These are phyloP conservation scores for Oophaga sylvatica DNA, from an alignment of 2,797 vertebrate genomes.

Conservation along the genomic window DNA sequence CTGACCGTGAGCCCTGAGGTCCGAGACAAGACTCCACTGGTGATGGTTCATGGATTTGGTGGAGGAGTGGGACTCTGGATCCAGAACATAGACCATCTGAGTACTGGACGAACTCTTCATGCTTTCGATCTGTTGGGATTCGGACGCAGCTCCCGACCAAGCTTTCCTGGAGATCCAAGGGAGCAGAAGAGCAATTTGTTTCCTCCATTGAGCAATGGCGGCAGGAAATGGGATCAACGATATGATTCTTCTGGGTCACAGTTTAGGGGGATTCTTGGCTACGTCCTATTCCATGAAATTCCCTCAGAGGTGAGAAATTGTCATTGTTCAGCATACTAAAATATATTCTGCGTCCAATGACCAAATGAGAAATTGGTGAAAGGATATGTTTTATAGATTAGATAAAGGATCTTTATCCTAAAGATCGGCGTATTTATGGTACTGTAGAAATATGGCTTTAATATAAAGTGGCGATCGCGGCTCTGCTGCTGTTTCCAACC, in stretches of 20 bases:
- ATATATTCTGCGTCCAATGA: no score
- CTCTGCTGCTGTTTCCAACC: no score
- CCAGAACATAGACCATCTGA: slow-evolving; percentile 83
- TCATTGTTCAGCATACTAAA: background rate
- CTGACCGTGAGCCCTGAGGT: slow-evolving; percentile 77
- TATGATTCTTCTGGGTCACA: slow-evolving; percentile 87
- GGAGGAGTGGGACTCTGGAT: slow-evolving; percentile 91
- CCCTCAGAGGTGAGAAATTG: slow-evolving; percentile 78
- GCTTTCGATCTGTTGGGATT: slow-evolving; percentile 91
- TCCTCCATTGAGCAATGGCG: slow-evolving; percentile 80
- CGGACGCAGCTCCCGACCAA: slow-evolving; percentile 86
- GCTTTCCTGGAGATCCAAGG: slow-evolving; percentile 79
- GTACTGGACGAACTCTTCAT: slow-evolving; percentile 74
- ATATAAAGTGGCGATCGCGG: no score
- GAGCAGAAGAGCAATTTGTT: slow-evolving; percentile 82
- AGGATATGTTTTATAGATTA: no score
- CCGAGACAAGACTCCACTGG: slow-evolving; percentile 78
- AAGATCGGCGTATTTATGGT: no score
- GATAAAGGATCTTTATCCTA: no score
- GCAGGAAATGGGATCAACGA: slow-evolving; percentile 77
- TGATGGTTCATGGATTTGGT: slow-evolving; percentile 92
- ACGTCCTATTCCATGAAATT: slow-evolving; percentile 84
- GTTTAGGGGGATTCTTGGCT: slow-evolving; percentile 83
- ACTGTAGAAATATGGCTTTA: no score
- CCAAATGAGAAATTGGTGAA: no score